Percentiles rank a stretch among this genome's conserved stretches.
These are phyloP conservation scores for Carassius auratus DNA, from an alignment of 2,113 vertebrate species.

Conservation along the genomic window DNA sequence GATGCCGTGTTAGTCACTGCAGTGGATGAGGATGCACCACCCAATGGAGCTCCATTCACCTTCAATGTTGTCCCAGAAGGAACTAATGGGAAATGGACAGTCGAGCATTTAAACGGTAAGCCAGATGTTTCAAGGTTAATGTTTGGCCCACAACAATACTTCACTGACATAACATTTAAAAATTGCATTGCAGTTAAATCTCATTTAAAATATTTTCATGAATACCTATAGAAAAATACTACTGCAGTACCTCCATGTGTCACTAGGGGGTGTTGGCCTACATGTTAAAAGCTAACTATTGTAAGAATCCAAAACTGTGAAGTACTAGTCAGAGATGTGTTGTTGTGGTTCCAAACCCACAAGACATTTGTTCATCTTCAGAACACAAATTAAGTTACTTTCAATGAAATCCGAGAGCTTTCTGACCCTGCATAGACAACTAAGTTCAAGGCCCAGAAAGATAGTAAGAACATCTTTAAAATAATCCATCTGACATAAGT, in stretches of 20 bases:
- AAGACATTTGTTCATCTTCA: too few relatives aligned
- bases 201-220: not conserved
- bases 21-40: constrained; percentile 77
- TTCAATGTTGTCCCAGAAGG: constrained; percentile 79
- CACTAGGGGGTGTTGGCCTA: not conserved
- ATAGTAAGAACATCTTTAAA: too few relatives aligned
- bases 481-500: too few relatives aligned
- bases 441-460: too few relatives aligned
- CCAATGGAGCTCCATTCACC: constrained; percentile 81
- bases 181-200: not conserved
- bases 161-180: not conserved
- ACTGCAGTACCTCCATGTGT: not conserved
- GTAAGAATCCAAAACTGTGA: not conserved
- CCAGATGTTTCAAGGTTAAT: too few relatives aligned
- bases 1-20: constrained; percentile 77
- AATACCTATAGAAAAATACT: not conserved
- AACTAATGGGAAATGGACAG: constrained; percentile 79
- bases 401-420: too few relatives aligned
- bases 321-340: not conserved
- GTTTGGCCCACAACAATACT: not conserved
- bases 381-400: too few relatives aligned
- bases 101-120: constrained; percentile 71
- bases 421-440: too few relatives aligned
- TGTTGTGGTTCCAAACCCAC: too few relatives aligned
- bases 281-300: not conserved